A percentile compares a stretch with the other conserved stretches of the same genome.
Evolutionary conservation across 2,113 vertebrate species (phyloP).

Genomic region (Hyaena hyaena): DNA sequence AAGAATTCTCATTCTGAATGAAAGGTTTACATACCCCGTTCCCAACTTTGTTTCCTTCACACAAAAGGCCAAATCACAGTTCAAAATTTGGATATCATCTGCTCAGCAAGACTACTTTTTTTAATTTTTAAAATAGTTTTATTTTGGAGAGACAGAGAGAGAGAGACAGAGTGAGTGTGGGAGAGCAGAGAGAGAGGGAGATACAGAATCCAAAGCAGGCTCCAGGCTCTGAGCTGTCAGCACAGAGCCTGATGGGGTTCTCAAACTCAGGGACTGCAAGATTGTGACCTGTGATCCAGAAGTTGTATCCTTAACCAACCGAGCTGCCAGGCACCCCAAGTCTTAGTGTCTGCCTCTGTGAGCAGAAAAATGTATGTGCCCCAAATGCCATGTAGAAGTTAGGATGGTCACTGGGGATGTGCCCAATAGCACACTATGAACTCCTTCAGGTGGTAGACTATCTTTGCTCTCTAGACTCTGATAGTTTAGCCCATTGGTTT

Average conservation of each 20-base stretch:
- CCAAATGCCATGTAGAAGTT: not conserved
- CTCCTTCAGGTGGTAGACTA: accelerated
- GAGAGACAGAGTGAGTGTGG: too few species aligned
- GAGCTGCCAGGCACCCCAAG: not conserved
- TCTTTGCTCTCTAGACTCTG: not conserved
- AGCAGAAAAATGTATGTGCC: not conserved
- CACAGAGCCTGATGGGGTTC: too few species aligned
- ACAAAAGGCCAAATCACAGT: not conserved
- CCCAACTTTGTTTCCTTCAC: not conserved
- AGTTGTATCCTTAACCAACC: too few species aligned
- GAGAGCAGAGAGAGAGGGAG: too few species aligned
- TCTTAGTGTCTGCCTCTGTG: not conserved
- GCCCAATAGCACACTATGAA: not conserved
- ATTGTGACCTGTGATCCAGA: too few species aligned
- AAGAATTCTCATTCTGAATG: not conserved
- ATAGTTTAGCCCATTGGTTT: not conserved
- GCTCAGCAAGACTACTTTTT: not conserved
- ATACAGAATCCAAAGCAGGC: too few species aligned
- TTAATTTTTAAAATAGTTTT: too few species aligned
- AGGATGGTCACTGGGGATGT: not conserved
- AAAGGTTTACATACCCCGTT: not conserved
- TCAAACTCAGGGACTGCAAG: too few species aligned
- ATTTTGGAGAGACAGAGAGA: too few species aligned
- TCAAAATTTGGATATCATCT: not conserved
- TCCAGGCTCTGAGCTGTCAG: too few species aligned